Evolutionary conservation across 92 coral and sea anemone species (phyloP).

Genomic region (Montipora capitata): DNA sequence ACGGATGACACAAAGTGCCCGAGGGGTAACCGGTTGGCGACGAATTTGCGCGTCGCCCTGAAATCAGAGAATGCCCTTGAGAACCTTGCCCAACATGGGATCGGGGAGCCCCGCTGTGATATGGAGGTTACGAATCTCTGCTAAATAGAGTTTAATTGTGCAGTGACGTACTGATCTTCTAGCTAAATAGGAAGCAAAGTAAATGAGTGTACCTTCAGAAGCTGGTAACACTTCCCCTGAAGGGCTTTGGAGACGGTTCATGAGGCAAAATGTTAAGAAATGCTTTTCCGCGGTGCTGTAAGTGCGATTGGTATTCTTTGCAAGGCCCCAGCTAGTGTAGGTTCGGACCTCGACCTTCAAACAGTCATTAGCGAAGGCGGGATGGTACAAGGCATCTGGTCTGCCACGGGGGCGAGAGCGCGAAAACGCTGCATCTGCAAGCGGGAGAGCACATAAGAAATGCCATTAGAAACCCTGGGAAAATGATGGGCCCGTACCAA

Average conservation of each 20-base stretch:
- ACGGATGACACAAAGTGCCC: too few species aligned
- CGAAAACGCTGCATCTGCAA: constrained; percentile 59
- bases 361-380: constrained; percentile 36
- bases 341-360: constrained; percentile 29
- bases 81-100: too few species aligned
- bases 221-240: neutral
- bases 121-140: neutral
- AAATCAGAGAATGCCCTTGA: too few species aligned
- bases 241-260: neutral
- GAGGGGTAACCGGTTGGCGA: too few species aligned
- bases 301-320: neutral
- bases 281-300: neutral
- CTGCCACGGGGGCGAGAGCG: constrained; percentile 45
- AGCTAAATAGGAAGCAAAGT: neutral
- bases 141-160: neutral
- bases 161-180: neutral
- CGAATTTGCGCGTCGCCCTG: too few species aligned
- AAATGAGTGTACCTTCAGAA: neutral
- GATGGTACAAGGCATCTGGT: constrained; percentile 31
- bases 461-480: constrained; percentile 52
- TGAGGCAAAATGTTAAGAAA: too few species aligned
- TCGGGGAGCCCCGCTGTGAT: too few species aligned
- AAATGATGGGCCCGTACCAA: constrained; percentile 16
- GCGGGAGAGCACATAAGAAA: constrained; percentile 44
- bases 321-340: neutral